Conservation (phyloP, 2,888 invertebrate genomes). For the Oxycera nigricornis region DNA sequence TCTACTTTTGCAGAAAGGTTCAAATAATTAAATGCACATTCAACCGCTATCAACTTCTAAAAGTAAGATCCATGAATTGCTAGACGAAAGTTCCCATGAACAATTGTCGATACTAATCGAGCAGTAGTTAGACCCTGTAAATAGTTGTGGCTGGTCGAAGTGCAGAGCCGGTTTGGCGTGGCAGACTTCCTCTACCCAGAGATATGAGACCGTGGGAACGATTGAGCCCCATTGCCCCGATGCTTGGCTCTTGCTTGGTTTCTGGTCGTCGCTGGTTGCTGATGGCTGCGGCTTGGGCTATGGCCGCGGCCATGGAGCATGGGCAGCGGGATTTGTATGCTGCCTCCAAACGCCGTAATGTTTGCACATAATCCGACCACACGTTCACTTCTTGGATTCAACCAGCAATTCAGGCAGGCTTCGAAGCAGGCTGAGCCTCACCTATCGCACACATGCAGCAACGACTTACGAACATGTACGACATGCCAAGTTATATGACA, state of each 20-base stretch:
- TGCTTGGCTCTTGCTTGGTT: constrained; percentile 13
- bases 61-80: too few relatives aligned
- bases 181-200: constrained; percentile 52
- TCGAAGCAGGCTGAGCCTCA: not conserved
- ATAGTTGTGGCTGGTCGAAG: too few relatives aligned
- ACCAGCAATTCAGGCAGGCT: not conserved
- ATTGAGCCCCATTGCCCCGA: constrained; percentile 50
- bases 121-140: too few relatives aligned
- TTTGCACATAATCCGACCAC: constrained; percentile 34
- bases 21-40: too few relatives aligned
- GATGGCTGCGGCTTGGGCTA: not conserved
- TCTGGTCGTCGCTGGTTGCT: constrained; percentile 30
- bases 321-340: constrained; percentile 28
- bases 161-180: constrained; percentile 53
- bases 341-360: constrained; percentile 29
- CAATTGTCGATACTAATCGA: too few relatives aligned
- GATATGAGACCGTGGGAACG: constrained; percentile 63
- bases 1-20: too few relatives aligned
- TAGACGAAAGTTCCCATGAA: too few relatives aligned
- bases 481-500: constrained; percentile 36
- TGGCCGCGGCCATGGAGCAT: constrained; percentile 2
- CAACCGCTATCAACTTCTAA: too few relatives aligned
- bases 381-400: constrained; percentile 4
- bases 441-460: not conserved
- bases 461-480: constrained; percentile 13